Conservation (phyloP, 1,140 invertebrate species). For the Drosophila burlai region DNA sequence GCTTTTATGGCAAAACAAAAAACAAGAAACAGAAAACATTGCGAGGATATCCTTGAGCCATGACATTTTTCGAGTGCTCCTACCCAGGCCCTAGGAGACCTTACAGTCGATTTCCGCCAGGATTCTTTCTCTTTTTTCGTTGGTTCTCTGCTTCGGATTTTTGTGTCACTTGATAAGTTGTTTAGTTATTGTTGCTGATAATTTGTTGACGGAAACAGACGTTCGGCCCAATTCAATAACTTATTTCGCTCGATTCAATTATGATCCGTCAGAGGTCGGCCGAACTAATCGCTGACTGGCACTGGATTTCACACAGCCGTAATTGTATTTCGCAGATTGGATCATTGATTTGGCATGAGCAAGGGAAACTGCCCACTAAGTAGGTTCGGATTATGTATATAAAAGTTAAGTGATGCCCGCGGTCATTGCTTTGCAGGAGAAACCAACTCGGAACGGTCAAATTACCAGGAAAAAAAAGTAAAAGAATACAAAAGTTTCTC, state of each 20-base stretch:
- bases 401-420: conserved; percentile 32
- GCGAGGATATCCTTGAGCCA: conserved; percentile 54
- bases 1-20: conserved; percentile 68
- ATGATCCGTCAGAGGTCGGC: conserved; percentile 29
- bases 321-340: conserved; percentile 46
- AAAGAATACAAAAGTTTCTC: conserved; percentile 28
- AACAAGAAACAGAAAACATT: conserved; percentile 40
- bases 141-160: conserved; percentile 18
- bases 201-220: conserved; percentile 66
- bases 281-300: conserved; percentile 53
- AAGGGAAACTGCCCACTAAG: not conserved
- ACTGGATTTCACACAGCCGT: conserved; percentile 48
- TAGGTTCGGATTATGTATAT: conserved; percentile 10
- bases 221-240: conserved; percentile 60
- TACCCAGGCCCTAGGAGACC: not conserved
- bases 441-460: not conserved
- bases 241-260: conserved; percentile 61
- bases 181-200: conserved; percentile 55
- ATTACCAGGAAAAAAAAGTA: conserved; percentile 17
- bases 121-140: not conserved
- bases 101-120: conserved; percentile 41
- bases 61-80: conserved; percentile 16
- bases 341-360: conserved; percentile 19
- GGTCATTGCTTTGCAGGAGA: conserved; percentile 4
- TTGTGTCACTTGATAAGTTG: conserved; percentile 57